Conservation (phyloP, 2,888 invertebrate genomes). For the Chaitophorus viminalis region DNA sequence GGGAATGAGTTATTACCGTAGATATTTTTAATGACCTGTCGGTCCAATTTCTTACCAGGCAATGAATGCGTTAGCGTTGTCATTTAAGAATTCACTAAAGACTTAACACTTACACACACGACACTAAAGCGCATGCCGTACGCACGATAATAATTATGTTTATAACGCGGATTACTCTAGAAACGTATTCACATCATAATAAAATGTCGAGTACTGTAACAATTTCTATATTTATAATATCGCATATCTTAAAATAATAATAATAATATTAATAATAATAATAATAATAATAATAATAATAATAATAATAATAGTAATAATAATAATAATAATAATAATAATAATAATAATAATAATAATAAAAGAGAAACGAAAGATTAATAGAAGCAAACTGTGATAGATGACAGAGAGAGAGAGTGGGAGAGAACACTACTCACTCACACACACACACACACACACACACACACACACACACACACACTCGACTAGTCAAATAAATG, state of each 20-base stretch:
- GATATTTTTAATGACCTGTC: background rate
- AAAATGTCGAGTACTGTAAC: background rate
- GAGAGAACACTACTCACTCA: conserved; percentile 9
- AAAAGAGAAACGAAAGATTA: conserved; percentile 47
- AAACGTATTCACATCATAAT: background rate
- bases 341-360: conserved; percentile 26
- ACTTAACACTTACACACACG: conserved; percentile 39
- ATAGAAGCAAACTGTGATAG: conserved; percentile 40
- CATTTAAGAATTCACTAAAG: conserved; percentile 66
- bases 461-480: conserved; percentile 1
- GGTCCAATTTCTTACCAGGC: conserved; percentile 68
- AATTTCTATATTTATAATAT: background rate
- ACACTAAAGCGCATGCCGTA: conserved; percentile 57
- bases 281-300: conserved; percentile 3
- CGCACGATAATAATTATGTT: conserved; percentile 9
- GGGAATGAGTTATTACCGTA: background rate
- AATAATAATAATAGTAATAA: conserved; percentile 30
- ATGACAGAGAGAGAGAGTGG: conserved; percentile 14
- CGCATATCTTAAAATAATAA: conserved; percentile 12
- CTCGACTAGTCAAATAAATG: too few relatives aligned
- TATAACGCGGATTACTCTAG: background rate
- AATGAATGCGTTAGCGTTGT: conserved; percentile 71
- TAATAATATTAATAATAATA: conserved; percentile 14
- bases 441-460: background rate
- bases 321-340: background rate